Base-by-base conservation (phyloP, 2,797 vertebrate species). In the Otolemur crassicaudatus region DNA sequence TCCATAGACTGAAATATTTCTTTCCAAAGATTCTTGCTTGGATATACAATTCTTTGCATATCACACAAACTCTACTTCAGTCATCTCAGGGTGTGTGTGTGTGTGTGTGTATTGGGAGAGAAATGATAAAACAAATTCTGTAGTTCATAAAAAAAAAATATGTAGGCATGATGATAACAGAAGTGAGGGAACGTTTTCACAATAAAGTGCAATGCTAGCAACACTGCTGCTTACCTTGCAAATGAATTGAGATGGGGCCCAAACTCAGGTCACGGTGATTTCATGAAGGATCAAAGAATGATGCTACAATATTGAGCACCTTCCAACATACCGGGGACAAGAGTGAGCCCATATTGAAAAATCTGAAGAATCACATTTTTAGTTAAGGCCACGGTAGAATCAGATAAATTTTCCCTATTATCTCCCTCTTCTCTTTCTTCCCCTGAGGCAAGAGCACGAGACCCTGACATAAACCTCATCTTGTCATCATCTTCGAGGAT, bases 361-460 rank as follows among this genome's bases (percentile, higher is more conserved):
- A 67, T 79, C 20, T 80, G 53, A 97, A 94, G 84, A 97, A 97
- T 67, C 94, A 73, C 82, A 96, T 96, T 96, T 93, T 96, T 92
- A 92, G 88, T 40, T 49, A 82, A 91, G 89, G 34, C 23, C 63
- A 95, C 80, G 40, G 49, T 95, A 77, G 58, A 96, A 96, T 96
- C 77, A 95, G 86, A 96, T 96, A 95, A 72, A 90, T 65, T 93
- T 75, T 29, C 79, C 69, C 13, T 82, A 75, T 77, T 69, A 82
- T 85, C 53, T 94, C 19, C 73, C 34, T 76, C 76, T 85, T 94
- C 29, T 34, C 13, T 69, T 88, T 92, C 85, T 70, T 94, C n/a
- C 89, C 88, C 69, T 77, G 63, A 97, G 93, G 88, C 93, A 91
- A 84, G 61, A 94, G 27, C 34, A 2, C 63, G 90, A 92, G 40